Conservation (phyloP, 2,113 vertebrate species). For the Epinephelus lanceolatus region DNA sequence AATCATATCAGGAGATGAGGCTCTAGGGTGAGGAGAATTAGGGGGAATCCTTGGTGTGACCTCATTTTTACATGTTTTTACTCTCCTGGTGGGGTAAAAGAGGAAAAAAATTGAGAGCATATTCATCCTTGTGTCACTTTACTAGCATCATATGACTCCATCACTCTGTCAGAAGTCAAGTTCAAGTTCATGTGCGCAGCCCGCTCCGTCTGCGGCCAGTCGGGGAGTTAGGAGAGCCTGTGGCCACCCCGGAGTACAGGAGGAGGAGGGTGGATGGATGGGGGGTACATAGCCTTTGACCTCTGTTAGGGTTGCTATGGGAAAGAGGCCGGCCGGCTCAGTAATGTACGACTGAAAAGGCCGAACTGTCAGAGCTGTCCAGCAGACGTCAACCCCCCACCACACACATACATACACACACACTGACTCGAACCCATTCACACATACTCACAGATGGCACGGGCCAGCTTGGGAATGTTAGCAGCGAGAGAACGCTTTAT, state of each 20-base stretch:
- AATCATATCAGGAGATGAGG: slow-evolving; percentile 76
- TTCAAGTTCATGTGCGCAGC: slow-evolving; percentile 76
- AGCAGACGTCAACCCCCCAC: slow-evolving; percentile 73
- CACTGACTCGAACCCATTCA: slow-evolving; percentile 51
- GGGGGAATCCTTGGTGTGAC: slow-evolving; percentile 64
- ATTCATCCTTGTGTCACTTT: not conserved
- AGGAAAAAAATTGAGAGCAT: not conserved
- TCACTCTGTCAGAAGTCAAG: slow-evolving; percentile 56
- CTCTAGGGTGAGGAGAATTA: slow-evolving; percentile 48
- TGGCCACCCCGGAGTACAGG: slow-evolving; percentile 62
- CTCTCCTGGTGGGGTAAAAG: not conserved
- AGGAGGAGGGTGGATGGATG: slow-evolving; percentile 30
- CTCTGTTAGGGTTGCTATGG: slow-evolving; percentile 85
- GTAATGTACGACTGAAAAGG: slow-evolving; percentile 85
- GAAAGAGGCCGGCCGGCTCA: slow-evolving; percentile 77
- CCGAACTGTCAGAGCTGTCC: slow-evolving; percentile 85
- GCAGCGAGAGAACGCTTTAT: slow-evolving; percentile 62
- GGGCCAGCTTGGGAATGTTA: slow-evolving; percentile 81
- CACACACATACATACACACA: slow-evolving; percentile 47
- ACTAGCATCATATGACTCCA: not conserved
- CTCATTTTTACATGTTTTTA: slow-evolving; percentile 49
- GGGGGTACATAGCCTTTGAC: slow-evolving; percentile 82
- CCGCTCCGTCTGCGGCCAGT: slow-evolving; percentile 49
- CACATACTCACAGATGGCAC: slow-evolving; percentile 74
- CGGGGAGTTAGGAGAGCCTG: slow-evolving; percentile 50